Evolutionary conservation across 1,140 invertebrate species (phyloP), one percentile per base, ranked within the genome.

Genomic region (Meloidogyne chitwoodi): DNA sequence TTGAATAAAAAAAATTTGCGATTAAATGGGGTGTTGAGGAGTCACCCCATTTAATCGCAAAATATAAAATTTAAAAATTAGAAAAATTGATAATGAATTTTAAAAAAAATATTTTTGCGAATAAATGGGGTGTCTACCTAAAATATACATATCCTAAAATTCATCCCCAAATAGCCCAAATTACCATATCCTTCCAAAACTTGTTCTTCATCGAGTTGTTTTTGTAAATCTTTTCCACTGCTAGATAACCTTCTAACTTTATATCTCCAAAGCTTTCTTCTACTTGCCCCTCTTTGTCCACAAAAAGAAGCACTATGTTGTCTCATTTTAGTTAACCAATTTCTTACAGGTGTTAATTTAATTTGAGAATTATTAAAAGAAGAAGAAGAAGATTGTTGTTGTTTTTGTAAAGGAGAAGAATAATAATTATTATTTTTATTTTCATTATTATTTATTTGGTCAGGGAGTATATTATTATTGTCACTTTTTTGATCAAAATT

Each of bases 381-480:
- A n/a, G n/a, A n/a, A n/a, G n/a, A n/a, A n/a, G n/a, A n/a, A n/a
- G 34, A 0, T 38, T 8, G 34, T 38, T 4, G 34, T 44, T 16
- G 48, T 56, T 6, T 19, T 56, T 56, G 19, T 19, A 61, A 34
- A 5, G 38, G 68, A 19, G 68, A 34, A 38, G 34, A 56, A 27
- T 24, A 29, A 31, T n/a, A 22, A 29, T 44, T 44, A 1, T 44
- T 38, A 26, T 73, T 64, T 2, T n/a, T n/a, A n/a, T 44, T 44
- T 5, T 44, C 68, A 26, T 73, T 64, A 5, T n/a, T n/a, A n/a
- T n/a, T n/a, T n/a, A 73, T 10, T 34, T 63, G 71, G 19, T 73
- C 71, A 14, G 56, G 71, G 19, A 63, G 70, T 8, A 56, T 72
- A 19, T 73, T 34, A 29, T n/a, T n/a, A n/a, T n/a, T n/a, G n/a